Conservation (phyloP, 2,797 vertebrate genomes). For the Chloroceryle amazona region DNA sequence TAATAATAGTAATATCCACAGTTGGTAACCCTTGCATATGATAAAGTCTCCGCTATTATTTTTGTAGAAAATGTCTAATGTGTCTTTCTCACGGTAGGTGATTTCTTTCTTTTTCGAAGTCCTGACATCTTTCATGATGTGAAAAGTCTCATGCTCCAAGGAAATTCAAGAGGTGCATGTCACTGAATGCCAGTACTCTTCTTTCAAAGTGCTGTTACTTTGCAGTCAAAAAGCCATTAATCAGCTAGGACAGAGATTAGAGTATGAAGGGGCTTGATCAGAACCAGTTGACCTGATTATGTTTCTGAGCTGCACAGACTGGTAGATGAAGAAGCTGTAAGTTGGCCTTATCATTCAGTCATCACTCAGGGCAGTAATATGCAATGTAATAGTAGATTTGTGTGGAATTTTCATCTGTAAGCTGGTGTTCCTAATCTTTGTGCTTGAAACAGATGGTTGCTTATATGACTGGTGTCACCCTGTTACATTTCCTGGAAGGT, state of each 20-base stretch:
- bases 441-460: background rate
- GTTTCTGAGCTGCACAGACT: background rate
- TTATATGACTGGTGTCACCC: background rate
- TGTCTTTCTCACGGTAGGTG: background rate
- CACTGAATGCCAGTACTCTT: background rate
- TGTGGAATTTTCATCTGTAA: background rate
- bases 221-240: background rate
- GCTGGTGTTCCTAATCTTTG: constrained; percentile 7
- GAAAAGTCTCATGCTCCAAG: background rate
- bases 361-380: background rate
- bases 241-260: background rate
- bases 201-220: background rate
- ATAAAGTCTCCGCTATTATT: background rate
- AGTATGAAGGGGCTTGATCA: constrained; percentile 6
- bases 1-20: background rate
- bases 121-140: background rate
- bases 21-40: background rate
- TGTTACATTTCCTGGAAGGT: constrained; percentile 12
- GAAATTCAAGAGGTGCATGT: background rate
- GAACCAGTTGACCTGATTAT: background rate
- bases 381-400: background rate
- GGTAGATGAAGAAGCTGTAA: background rate
- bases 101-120: background rate
- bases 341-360: background rate
- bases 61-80: background rate